Percentiles rank a stretch among this genome's conserved stretches.
These are phyloP conservation scores for Bombus waltoni DNA, from an alignment of 1,140 invertebrate species.

Conservation along the genomic window DNA sequence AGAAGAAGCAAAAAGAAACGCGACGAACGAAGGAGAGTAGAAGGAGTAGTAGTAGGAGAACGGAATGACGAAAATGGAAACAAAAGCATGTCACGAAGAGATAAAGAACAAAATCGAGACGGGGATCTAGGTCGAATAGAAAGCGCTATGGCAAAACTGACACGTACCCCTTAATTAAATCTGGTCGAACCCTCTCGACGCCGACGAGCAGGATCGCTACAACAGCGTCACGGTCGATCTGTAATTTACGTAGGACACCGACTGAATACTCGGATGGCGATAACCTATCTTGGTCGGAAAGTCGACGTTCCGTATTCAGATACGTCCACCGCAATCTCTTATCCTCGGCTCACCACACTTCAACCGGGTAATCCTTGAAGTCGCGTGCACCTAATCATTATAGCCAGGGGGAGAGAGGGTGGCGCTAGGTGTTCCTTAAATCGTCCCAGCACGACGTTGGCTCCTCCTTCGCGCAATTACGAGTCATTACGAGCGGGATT, in stretches of 20 bases:
- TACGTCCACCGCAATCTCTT: conserved; percentile 55
- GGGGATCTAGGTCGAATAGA: not conserved
- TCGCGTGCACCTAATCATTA: conserved; percentile 70
- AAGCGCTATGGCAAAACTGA: conserved; percentile 30
- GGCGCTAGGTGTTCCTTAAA: conserved; percentile 68
- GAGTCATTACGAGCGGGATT: conserved; percentile 68
- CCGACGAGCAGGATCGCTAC: not conserved
- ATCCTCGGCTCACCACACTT: conserved; percentile 51
- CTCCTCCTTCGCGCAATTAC: conserved; percentile 68
- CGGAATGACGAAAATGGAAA: not conserved
- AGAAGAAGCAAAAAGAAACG: not conserved
- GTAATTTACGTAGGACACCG: conserved; percentile 18
- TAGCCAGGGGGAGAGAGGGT: conserved; percentile 36
- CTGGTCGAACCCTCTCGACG: conserved; percentile 38
- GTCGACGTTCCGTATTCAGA: conserved; percentile 51
- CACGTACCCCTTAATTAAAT: conserved; percentile 70
- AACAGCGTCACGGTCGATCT: conserved; percentile 37
- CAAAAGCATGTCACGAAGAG: conserved; percentile 11
- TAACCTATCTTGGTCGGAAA: conserved; percentile 36
- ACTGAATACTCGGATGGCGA: conserved; percentile 30
- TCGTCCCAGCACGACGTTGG: conserved; percentile 66
- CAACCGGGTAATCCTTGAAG: conserved; percentile 60
- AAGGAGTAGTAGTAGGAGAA: too few relatives aligned
- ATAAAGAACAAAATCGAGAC: conserved; percentile 17
- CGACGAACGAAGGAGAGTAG: too few relatives aligned